These are phyloP conservation scores for Myodes glareolus DNA, from an alignment of 2,113 vertebrate genomes.

Conservation along the genomic window DNA sequence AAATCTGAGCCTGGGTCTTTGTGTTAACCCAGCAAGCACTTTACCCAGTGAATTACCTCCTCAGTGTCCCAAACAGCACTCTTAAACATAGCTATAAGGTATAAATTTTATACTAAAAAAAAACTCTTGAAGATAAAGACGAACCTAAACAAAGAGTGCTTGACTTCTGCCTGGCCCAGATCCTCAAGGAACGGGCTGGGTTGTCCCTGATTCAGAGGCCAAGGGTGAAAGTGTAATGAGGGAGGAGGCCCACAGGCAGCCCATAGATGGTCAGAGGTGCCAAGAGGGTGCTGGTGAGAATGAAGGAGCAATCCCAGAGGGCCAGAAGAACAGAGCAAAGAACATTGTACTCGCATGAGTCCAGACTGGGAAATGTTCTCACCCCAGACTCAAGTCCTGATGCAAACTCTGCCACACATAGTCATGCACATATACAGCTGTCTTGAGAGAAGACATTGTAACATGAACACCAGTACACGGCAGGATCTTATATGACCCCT, in stretches of 20 bases:
- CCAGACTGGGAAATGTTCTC: background rate
- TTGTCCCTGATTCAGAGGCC: background rate
- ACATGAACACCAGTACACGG: too few species aligned
- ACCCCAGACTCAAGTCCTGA: background rate
- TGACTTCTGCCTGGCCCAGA: background rate
- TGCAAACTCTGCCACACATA: background rate
- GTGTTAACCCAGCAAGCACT: background rate
- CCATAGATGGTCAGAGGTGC: background rate
- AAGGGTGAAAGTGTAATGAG: accelerated
- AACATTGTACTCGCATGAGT: background rate
- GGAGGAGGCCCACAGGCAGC: background rate
- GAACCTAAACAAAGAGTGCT: background rate
- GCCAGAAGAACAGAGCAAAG: background rate
- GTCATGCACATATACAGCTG: background rate
- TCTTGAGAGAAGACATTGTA: background rate
- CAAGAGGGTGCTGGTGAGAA: background rate
- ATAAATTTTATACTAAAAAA: background rate
- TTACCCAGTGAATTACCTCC: too few species aligned
- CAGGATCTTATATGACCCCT: background rate
- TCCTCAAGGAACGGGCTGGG: background rate
- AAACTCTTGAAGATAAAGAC: background rate
- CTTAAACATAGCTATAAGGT: background rate
- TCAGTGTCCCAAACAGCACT: background rate
- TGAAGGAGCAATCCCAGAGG: background rate
- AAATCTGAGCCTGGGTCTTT: background rate